These are phyloP conservation scores for Pagrus major DNA, from an alignment of 2,113 vertebrate species.

Conservation along the genomic window DNA sequence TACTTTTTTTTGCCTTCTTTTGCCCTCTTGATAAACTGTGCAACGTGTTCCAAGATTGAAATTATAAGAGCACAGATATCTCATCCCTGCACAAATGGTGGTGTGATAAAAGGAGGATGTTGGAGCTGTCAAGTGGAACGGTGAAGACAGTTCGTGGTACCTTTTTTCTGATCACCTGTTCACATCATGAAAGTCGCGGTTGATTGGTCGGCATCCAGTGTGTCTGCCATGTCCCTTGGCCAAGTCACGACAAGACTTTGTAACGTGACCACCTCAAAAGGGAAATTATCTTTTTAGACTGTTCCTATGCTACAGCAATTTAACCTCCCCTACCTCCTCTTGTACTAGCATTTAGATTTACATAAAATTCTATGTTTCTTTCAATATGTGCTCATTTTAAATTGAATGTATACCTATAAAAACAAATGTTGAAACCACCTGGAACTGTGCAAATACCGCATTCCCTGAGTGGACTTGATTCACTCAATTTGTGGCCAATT, in stretches of 20 bases:
- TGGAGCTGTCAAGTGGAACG: neutral
- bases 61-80: too few relatives aligned
- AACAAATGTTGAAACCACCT: neutral
- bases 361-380: neutral
- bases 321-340: neutral
- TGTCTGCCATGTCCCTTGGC: neutral
- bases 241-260: neutral
- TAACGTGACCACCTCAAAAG: neutral
- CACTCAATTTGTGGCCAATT: neutral
- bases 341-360: constrained; percentile 4
- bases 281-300: neutral
- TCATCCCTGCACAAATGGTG: neutral
- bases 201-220: neutral
- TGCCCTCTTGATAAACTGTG: neutral
- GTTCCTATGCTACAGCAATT: neutral
- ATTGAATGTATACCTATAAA: neutral
- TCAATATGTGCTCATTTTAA: neutral
- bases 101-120: neutral
- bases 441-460: neutral
- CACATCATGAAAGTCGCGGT: neutral
- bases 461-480: neutral
- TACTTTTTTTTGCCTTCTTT: neutral
- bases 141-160: neutral
- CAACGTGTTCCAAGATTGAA: neutral
- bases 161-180: neutral